Evolutionary conservation across 23 tunicate species (phyloP).

Genomic region (Diplosoma virens): DNA sequence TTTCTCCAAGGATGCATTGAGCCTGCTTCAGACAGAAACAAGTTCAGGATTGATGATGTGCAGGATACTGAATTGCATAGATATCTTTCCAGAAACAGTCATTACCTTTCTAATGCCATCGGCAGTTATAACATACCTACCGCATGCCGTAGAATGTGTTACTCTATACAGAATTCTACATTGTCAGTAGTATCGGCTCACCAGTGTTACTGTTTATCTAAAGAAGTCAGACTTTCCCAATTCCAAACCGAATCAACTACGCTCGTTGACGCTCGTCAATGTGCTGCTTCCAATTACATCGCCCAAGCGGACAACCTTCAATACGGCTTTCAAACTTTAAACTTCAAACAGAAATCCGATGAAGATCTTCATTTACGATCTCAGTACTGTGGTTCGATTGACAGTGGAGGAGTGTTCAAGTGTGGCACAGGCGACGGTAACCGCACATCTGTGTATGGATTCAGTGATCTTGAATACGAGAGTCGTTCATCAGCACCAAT

Average conservation of each 20-base stretch:
- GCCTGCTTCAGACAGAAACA: background rate
- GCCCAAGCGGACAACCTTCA: background rate
- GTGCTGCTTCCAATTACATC: background rate
- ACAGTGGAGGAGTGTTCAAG: conserved; percentile 28
- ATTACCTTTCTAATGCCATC: background rate
- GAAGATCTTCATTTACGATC: background rate
- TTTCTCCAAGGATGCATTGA: background rate
- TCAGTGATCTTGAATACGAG: background rate
- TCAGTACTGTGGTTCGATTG: conserved; percentile 17
- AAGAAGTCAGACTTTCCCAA: background rate
- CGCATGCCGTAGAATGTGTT: conserved; percentile 2
- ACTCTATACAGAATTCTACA: background rate
- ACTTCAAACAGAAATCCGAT: background rate
- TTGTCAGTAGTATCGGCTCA: background rate
- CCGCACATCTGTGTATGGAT: background rate
- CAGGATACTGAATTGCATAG: background rate
- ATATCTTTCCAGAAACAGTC: background rate
- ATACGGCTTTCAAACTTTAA: background rate
- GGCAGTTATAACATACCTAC: conserved; percentile 7
- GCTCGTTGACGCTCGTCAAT: background rate
- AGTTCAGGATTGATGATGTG: background rate
- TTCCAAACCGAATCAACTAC: background rate
- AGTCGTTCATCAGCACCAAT: background rate
- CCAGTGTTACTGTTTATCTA: conserved; percentile 9
- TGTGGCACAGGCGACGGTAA: conserved; percentile 14